Evolutionary conservation across 2,113 vertebrate genomes (phyloP), one percentile per base, ranked within the genome.

Genomic region (Cheirogaleus medius): DNA sequence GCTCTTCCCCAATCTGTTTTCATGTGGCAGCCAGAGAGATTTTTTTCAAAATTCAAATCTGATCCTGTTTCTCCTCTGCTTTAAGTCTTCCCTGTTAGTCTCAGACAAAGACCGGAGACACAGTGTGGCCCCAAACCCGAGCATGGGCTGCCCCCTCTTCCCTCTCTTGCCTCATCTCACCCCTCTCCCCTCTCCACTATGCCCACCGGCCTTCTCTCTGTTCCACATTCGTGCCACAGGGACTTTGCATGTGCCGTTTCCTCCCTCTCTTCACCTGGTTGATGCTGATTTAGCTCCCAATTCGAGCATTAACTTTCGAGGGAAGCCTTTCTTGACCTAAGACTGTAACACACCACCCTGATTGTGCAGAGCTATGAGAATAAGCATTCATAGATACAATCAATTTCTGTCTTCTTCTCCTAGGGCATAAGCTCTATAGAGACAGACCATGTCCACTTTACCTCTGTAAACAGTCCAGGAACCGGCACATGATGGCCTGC

Each of bases 31-130:
- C 66, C 52, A 80, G n/a, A 58, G 4, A 82, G 27, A 14, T 7
- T 81, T 76, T 37, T 44, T 7, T 23, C 66, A 77, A 92, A 95
- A 90, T 66, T 60, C 68, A 60, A 77, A 96, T 58, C 34, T 39
- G 32, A 52, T 39, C 47, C 74, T 34, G 76, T 37, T 86, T 73
- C 68, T 87, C 12, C 34, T 60, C 71, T 17, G 66, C 20, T n/a
- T 68, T 20, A 44, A 92, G 64, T 3, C 25, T 47, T 74, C 39
- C 29, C 25, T 29, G 6, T 25, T 18, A 47, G 29, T 23, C n/a
- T 68, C n/a, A 25, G 29, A 64, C 47, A 42, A 42, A 86, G 83
- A 44, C 1, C 4, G 23, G 37, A 63, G 68, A 34, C 15, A 52
- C 60, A 1, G 14, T 6, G 14, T 20, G 82, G 64, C n/a, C 8